Evolutionary conservation across 2,888 invertebrate genomes (phyloP), one percentile per base, ranked within the genome.

Genomic region (Ellobium chinense): DNA sequence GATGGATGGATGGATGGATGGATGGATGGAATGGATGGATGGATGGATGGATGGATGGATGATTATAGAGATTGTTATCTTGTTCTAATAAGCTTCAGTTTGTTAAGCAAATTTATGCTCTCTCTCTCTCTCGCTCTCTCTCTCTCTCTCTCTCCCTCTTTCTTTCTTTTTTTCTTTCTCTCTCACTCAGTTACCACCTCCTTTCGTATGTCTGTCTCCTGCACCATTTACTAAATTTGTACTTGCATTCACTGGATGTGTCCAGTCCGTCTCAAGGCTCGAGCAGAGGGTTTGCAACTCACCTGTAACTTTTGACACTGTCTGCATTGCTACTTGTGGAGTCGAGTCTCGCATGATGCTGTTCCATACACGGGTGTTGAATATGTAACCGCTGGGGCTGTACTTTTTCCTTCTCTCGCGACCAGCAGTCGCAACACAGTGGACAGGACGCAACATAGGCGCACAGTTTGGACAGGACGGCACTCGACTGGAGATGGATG

Each of bases 331-430:
- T 88, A 79, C 87, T 88, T 18, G 89, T 88, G 24, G 89, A 90
- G 79, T 90, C 89, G 1, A 90, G 85, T 5, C 90, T 80, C 14
- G 86, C 81, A 7, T 84, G 79, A 18, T 88, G 87, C 66, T 90
- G 89, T 18, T 88, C 86, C 65, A 83, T 39, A 83, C 91, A 89
- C 14, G 91, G 87, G 82, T 90, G 91, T 72, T 90, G 89, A 81
- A 92, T 92, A 85, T 91, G 90, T 31, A 86, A 84, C 75, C 82
- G 73, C 73, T 91, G 90, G 21, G 85, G 85, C 63, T 89, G 75
- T 46, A 83, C 85, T 83, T 90, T 88, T 12, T 83, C 78, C 58
- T 84, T 82, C 24, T 82, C 83, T 12, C 83, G 63, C 21, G 74
- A 75, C 75, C 81, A 74, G 78, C 89, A 91, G 80, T 89, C 89